Evolutionary conservation across 2,888 invertebrate species (phyloP).

Genomic region (Agapetus fuscipes): DNA sequence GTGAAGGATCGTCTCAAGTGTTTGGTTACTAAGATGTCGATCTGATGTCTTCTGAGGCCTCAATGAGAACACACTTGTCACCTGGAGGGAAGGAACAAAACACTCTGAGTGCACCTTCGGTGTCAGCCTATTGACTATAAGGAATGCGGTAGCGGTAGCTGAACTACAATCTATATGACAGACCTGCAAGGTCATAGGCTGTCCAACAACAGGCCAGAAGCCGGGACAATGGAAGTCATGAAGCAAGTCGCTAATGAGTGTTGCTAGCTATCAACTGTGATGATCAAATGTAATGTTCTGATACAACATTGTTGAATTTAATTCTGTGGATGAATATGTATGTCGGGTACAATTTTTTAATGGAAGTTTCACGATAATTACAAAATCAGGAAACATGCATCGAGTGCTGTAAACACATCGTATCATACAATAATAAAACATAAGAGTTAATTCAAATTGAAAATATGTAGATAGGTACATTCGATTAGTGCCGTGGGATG

Average conservation of each 20-base stretch:
- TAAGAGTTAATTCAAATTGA: background rate
- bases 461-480: background rate
- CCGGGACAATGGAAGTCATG: conserved; percentile 20
- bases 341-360: conserved; percentile 4
- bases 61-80: conserved; percentile 74
- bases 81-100: conserved; percentile 62
- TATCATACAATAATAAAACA: background rate
- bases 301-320: too few relatives aligned
- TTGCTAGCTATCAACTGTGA: conserved; percentile 10
- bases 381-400: conserved; percentile 3
- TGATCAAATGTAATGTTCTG: background rate
- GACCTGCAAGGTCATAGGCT: conserved; percentile 44
- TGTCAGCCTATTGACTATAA: conserved; percentile 41
- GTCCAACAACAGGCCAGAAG: too few relatives aligned
- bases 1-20: conserved; percentile 29
- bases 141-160: conserved; percentile 39
- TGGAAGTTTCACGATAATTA: conserved; percentile 18
- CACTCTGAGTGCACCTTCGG: conserved; percentile 44
- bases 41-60: conserved; percentile 60
- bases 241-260: conserved; percentile 34
- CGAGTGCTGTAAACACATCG: background rate
- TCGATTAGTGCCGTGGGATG: background rate
- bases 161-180: conserved; percentile 41
- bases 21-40: conserved; percentile 34
- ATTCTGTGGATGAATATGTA: background rate